Conservation (phyloP, 2,797 vertebrate genomes). For the Oreochromis mossambicus region DNA sequence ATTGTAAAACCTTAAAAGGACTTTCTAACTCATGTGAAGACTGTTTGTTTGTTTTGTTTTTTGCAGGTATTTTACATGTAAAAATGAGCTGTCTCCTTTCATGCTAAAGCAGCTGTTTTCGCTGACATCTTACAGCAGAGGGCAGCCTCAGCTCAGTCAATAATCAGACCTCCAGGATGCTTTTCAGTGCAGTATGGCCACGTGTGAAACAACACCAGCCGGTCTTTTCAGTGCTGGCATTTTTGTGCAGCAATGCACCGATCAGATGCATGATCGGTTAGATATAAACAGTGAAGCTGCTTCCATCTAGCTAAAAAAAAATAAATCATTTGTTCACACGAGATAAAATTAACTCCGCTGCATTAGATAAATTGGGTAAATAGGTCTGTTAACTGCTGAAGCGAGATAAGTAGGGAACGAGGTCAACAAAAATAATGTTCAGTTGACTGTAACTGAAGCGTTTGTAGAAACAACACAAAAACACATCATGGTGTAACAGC, state of each 20-base stretch:
- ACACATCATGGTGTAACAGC: neutral
- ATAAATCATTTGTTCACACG: neutral
- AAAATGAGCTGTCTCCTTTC: neutral
- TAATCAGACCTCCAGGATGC: neutral
- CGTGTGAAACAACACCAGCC: neutral
- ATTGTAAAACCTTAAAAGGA: constrained; percentile 24
- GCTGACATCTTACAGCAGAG: constrained; percentile 26
- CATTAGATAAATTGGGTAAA: neutral
- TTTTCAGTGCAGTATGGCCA: neutral
- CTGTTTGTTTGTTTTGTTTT: neutral
- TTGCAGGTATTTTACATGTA: neutral
- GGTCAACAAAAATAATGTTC: neutral
- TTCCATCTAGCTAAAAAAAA: neutral
- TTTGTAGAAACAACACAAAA: neutral
- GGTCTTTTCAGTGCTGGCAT: neutral
- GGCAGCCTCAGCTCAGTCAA: constrained; percentile 5
- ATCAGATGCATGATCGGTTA: neutral
- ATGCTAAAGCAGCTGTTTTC: neutral
- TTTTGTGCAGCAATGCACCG: neutral
- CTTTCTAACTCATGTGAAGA: neutral
- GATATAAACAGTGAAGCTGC: neutral
- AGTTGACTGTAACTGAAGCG: neutral
- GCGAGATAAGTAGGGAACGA: neutral
- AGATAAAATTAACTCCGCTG: neutral
- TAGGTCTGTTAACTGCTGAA: neutral